A percentile compares a stretch with the other conserved stretches of the same genome.
These are phyloP conservation scores for Linnaemya vulpina DNA, from an alignment of 2,888 invertebrate species.

Conservation along the genomic window DNA sequence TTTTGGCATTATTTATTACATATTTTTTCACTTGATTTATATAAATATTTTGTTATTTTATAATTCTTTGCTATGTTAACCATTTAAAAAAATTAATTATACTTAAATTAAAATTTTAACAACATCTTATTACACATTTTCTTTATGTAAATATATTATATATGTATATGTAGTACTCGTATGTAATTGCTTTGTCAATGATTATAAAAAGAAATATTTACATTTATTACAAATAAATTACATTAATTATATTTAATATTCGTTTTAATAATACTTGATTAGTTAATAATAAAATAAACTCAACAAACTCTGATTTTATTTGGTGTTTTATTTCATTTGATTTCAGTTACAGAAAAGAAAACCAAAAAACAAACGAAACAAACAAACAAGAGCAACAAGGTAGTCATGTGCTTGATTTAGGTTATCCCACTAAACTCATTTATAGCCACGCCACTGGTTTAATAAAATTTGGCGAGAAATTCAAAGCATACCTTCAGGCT, in stretches of 20 bases:
- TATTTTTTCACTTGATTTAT: conserved; percentile 22
- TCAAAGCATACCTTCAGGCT: conserved; percentile 16
- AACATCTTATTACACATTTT: conserved; percentile 33
- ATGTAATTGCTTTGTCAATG: conserved; percentile 46
- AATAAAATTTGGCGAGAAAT: not conserved
- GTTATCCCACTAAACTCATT: not conserved
- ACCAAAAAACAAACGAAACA: not conserved
- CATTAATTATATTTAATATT: conserved; percentile 53
- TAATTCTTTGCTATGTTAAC: conserved; percentile 10
- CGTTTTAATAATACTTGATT: conserved; percentile 30
- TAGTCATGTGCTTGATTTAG: not conserved
- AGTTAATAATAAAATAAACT: conserved; percentile 56
- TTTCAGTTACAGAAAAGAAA: not conserved
- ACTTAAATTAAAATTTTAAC: conserved; percentile 54
- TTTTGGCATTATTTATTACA: conserved; percentile 54
- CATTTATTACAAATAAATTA: conserved; percentile 68
- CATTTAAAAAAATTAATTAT: conserved; percentile 48
- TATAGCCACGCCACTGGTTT: not conserved
- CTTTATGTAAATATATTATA: conserved; percentile 46
- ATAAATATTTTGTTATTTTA: conserved; percentile 32
- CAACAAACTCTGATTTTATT: conserved; percentile 20
- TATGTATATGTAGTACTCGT: too few species aligned
- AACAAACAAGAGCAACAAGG: not conserved
- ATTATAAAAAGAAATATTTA: conserved; percentile 57
- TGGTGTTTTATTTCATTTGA: conserved; percentile 48